Base-by-base conservation (phyloP, 2,888 invertebrate genomes). In the Incurvaria masculella region DNA sequence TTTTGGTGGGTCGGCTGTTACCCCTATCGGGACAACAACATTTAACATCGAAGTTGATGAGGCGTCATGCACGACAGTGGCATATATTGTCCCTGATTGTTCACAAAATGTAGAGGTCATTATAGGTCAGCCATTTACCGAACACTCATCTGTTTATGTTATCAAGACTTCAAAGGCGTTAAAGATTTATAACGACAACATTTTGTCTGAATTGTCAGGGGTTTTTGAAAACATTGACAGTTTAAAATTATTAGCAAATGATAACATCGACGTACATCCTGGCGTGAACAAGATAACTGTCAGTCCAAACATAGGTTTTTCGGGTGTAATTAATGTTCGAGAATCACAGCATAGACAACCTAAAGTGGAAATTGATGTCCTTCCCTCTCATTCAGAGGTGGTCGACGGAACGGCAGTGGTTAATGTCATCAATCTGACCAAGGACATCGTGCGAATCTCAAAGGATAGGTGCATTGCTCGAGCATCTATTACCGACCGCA, bases 251-350 rank as follows among this genome's bases (percentile, higher is more conserved):
- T 3, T 17, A 45, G 11, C n/a, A 2, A 3, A 39, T 48, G 19
- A 38, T 39, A 10, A 42, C n/a, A 10, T 23, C 23, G 5, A 6
- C 4, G 6, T 53, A 1, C 42, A 18, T 1, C 53, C 51, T 1
- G 53, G 51, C 16, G 4, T 50, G 2, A 53, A 53, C 39, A 53
- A 50, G 33, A 14, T 53, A 21, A 3, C 47, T 17, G 49, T 53
- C 6, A 42, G 21, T n/a, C 19, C 48, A n/a, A 51, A 52, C 17
- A 49, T 50, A n/a, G 11, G 42, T 41, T 21, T 49, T 2, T 42
- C 14, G 39, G 49, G 51, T 14, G 4, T 42, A 10, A 23, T 51
- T 23, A 44, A 10, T 4, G 23, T 49, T 4, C 42, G 21, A 14
- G 27, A 45, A 4, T 49, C 45, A 40, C 48, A 49, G 43, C 51